Conservation (phyloP, 1,140 invertebrate species). For the Plectrocnemia conspersa region DNA sequence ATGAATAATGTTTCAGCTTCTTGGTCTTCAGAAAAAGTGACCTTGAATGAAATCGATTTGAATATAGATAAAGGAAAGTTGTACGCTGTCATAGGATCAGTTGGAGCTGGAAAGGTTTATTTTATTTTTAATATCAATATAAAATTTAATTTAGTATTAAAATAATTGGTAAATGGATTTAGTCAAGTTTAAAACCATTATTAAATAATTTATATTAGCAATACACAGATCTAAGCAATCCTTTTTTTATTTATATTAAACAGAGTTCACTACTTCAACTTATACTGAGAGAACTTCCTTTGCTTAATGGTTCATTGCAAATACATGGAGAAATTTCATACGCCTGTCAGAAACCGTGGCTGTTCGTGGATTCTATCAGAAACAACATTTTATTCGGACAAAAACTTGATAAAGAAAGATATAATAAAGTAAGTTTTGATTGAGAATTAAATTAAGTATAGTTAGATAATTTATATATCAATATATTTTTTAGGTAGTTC, state of each 20-base stretch:
- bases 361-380: slow-evolving; percentile 64
- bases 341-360: slow-evolving; percentile 72
- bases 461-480: slow-evolving; percentile 10
- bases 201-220: neutral
- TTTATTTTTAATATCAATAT: slow-evolving; percentile 2
- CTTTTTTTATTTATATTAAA: slow-evolving; percentile 8
- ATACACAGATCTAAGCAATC: neutral
- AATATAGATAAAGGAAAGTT: slow-evolving; percentile 56
- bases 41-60: slow-evolving; percentile 53
- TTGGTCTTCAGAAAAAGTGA: slow-evolving; percentile 48
- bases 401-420: slow-evolving; percentile 61
- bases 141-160: slow-evolving; percentile 9
- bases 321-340: slow-evolving; percentile 66
- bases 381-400: slow-evolving; percentile 83
- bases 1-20: slow-evolving; percentile 47
- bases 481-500: slow-evolving; percentile 41
- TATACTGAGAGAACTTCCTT: slow-evolving; percentile 65
- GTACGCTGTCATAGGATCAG: slow-evolving; percentile 63
- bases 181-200: neutral
- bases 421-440: slow-evolving; percentile 56
- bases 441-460: neutral
- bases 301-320: slow-evolving; percentile 56
- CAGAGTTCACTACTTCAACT: slow-evolving; percentile 69
- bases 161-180: neutral
- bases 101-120: slow-evolving; percentile 65